Evolutionary conservation across 2,797 vertebrate genomes (phyloP), one percentile per base, ranked within the genome.

Genomic region (Brotula barbata): DNA sequence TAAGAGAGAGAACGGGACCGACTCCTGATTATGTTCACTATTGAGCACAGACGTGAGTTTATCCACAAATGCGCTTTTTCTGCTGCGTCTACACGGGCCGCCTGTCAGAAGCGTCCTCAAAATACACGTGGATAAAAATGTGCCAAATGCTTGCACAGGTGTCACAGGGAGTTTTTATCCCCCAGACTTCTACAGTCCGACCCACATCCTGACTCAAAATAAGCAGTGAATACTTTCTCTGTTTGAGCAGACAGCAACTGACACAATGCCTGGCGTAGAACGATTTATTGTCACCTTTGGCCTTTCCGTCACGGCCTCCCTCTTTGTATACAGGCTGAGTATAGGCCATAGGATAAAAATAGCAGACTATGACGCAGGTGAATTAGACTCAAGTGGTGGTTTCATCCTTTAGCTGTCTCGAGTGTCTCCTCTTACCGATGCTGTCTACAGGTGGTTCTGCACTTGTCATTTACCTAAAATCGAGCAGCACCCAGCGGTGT

Each of bases 381-480:
- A 76, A 83, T 84, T 67, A 67, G 87, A 83, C 87, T 85, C 82
- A 79, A 87, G 80, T 71, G 77, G 83, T 75, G 80, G 82, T 83
- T 75, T 61, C 77, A 83, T 85, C 83, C 76, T 83, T 77, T 68
- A 71, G 74, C 70, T 59, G 47, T 28, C 50, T 54, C 60, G 77
- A 65, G 76, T 81, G 74, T 78, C 64, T 50, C 65, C 43, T 39
- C 73, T 37, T 57, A 50, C 25, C 13, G 40, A 47, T 42, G 46
- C 62, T 51, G 68, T 71, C 71, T 47, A 83, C 77, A 86, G 71
- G 78, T 84, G 78, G 68, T 68, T 31, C 10, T 1, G 1, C 8
- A 28, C 25, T 4, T 28, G 25, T 8, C 25, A 28, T 28, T 28
- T 28, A 3, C 25, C 25, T 7, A 4, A 28, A 28, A 28, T 3